Evolutionary conservation across 30 jellyfish, hydroid and myxozoan species (phyloP), one percentile per base, ranked within the genome.

Genomic region (Turritopsis rubra): DNA sequence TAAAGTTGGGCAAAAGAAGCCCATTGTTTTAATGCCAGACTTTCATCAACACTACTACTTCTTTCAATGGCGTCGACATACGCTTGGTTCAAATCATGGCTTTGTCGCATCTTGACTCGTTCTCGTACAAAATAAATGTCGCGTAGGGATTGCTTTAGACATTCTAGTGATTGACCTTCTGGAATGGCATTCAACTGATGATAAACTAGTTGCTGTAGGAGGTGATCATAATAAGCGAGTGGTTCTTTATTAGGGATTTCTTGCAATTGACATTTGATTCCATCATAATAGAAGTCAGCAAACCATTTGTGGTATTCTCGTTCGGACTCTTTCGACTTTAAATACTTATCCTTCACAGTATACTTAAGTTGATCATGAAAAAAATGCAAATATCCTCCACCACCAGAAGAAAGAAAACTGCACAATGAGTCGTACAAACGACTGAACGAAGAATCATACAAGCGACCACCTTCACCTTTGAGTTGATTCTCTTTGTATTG

Each of bases 111-210:
- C 28, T n/a, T 25, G 30, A 66, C 30, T 8, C 76, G 7, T 66
- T 66, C 29, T 66, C 30, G 28, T 3, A 66, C 76, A 66, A 66
- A 66, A 25, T 66, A 25, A 1, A 66, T 66, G 30, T 66, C 17
- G 29, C 76, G 28, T 25, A 66, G 17, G 17, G 29, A n/a, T 17
- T 22, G 28, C 30, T 66, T 66, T 25, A 66, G 30, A 25, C 76
- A n/a, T 66, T 66, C 76, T 25, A 66, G 17, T n/a, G 76, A 25
- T 17, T 22, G 30, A 66, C 30, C 7, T 66, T 66, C 60, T 13
- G 60, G 60, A 41, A 13, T 41, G 5, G 76, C 76, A n/a, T 66
- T 66, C 29, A 66, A 17, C 76, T 66, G 76, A 66, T 66, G 76
- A 25, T 66, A 66, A 17, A 17, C 76, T 1, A 66, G 76, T 25